phyloP scores from a whole-genome alignment of 2,797 vertebrate species.

The Diceros bicornis region DNA sequence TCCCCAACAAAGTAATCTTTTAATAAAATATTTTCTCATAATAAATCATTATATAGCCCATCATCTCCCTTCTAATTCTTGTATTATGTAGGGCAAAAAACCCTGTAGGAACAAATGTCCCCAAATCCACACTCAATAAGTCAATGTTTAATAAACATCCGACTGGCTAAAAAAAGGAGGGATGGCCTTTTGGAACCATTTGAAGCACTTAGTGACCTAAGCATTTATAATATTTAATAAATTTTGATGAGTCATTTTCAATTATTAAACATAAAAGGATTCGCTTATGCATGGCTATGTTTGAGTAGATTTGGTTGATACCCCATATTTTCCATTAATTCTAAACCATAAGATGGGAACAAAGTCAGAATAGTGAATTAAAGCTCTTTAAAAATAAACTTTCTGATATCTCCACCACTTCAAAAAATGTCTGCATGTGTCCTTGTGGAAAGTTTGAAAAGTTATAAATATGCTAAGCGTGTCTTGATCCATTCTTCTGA shows the following conservation, averaged over 20 bases:
- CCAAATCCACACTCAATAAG: neutral
- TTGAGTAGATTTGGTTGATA: constrained; percentile 22
- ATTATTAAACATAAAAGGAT: constrained; percentile 13
- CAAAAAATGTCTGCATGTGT: neutral
- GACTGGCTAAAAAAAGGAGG: neutral
- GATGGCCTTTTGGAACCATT: neutral
- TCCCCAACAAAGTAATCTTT: neutral
- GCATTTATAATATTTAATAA: constrained; percentile 18
- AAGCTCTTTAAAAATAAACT: neutral
- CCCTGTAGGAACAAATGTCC: neutral
- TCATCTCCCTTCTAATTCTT: neutral
- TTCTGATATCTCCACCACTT: constrained; percentile 7
- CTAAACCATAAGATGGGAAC: constrained; percentile 8
- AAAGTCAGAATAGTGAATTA: neutral
- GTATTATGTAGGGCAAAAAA: neutral
- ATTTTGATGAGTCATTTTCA: constrained; percentile 29
- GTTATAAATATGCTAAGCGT: constrained; percentile 32
- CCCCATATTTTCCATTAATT: constrained; percentile 21
- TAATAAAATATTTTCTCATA: neutral
- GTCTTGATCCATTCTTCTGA: neutral
- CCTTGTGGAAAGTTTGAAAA: constrained; percentile 1
- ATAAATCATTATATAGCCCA: neutral
- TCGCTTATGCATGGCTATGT: neutral
- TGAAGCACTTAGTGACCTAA: constrained; percentile 9
- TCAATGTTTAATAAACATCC: neutral